Evolutionary conservation across 2,113 vertebrate species (phyloP), one percentile per base, ranked within the genome.

Genomic region (Anolis carolinensis): DNA sequence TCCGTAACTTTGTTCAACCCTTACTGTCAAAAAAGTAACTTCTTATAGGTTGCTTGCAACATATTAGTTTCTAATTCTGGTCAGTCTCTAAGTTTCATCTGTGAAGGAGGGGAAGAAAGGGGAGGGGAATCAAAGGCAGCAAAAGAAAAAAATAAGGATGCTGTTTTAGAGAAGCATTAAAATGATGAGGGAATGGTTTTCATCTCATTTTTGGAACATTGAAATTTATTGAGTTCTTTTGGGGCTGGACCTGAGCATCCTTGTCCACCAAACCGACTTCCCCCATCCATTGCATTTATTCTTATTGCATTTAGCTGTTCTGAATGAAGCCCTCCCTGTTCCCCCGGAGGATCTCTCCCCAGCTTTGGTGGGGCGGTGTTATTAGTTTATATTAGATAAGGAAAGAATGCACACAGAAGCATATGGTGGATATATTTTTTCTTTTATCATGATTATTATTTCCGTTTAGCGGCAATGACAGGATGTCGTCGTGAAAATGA

Each of bases 171-270:
- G 95, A 93, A 96, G 97, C 96, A 94, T 96, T 91, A 95, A 92
- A 96, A 90, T 97, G 97, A 98, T 97, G 97, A 98, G 97, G 97
- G 97, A 98, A 97, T 97, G 94, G 94, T 95, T 97, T 98, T 97
- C 97, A 97, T 97, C 97, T 97, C 96, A 96, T 94, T 94, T 96
- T 81, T 96, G 97, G 97, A 96, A 96, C 97, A 97, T 97, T 97
- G 97, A 98, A 98, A 98, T 98, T 98, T 98, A 99, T 98, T 97
- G 97, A 96, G 96, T 96, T 96, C n/a, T 96, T 96, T 97, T 97
- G 97, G 97, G 97, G 97, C 97, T 97, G 93, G 97, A 95, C 96
- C 96, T 96, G 96, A 96, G 96, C 98, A 98, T 98, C 97, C 95
- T 94, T 98, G 97, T 98, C 97, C 92, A 95, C 96, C 96, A 97